Evolutionary conservation across 2,888 invertebrate genomes (phyloP).

Genomic region (Galeruca laticollis): DNA sequence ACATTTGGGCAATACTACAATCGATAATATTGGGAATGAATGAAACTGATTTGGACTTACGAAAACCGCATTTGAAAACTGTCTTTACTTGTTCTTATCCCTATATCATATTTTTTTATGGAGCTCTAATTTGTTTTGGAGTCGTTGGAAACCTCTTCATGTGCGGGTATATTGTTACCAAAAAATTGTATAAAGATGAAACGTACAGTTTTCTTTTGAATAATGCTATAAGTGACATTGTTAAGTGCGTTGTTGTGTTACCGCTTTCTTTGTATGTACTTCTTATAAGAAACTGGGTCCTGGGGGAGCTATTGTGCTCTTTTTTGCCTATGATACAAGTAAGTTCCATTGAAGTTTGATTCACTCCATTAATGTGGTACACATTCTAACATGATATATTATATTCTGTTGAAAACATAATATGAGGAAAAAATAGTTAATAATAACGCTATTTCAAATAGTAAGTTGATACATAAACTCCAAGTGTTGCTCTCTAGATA

Average conservation of each 20-base stretch:
- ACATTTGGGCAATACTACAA: constrained; percentile 58
- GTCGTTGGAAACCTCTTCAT: constrained; percentile 72
- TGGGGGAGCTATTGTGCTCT: constrained; percentile 79
- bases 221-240: constrained; percentile 74
- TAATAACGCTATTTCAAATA: too few species aligned
- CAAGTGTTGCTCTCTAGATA: too few species aligned
- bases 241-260: constrained; percentile 76
- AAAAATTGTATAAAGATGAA: constrained; percentile 72
- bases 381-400: too few species aligned
- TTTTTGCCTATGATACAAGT: constrained; percentile 82
- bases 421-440: too few species aligned
- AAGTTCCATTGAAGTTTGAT: constrained; percentile 51
- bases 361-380: too few species aligned
- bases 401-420: too few species aligned
- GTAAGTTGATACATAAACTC: too few species aligned
- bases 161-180: constrained; percentile 69
- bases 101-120: constrained; percentile 74
- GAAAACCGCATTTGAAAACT: constrained; percentile 72
- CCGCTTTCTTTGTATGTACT: constrained; percentile 78
- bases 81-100: constrained; percentile 72
- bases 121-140: constrained; percentile 71
- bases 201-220: constrained; percentile 77
- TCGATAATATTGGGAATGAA: constrained; percentile 58
- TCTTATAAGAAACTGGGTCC: constrained; percentile 79
- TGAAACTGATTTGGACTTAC: constrained; percentile 67